phyloP scores from a whole-genome alignment of 2,888 invertebrate genomes.

The Drosophila quinaria region DNA sequence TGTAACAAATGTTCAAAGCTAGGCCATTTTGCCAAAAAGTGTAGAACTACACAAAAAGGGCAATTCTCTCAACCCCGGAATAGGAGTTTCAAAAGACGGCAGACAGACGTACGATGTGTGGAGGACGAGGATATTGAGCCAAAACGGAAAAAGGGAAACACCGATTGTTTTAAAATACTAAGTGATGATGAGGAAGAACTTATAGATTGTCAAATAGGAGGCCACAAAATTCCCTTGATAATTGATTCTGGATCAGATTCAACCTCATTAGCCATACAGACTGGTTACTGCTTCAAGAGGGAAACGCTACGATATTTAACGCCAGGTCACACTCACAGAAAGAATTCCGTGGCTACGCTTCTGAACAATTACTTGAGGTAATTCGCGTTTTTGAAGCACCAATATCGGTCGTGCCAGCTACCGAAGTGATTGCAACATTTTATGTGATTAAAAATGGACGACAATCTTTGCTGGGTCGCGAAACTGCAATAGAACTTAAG shows the following conservation, averaged over 20 bases:
- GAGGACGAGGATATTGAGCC: background rate
- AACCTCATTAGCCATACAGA: no score
- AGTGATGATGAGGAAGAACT: no score
- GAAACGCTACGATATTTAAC: no score
- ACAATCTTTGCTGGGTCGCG: slow-evolving; percentile 15
- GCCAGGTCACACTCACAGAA: no score
- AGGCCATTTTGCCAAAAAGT: background rate
- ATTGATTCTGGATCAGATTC: no score
- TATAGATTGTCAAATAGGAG: no score
- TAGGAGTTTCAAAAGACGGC: background rate
- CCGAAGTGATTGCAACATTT: slow-evolving; percentile 16
- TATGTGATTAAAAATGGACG: slow-evolving; percentile 17
- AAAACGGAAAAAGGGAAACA: no score
- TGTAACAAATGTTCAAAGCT: background rate
- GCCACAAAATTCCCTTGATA: no score
- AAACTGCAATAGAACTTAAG: slow-evolving; percentile 9
- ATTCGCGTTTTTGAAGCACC: slow-evolving; percentile 17
- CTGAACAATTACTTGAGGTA: background rate
- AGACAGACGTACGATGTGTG: background rate
- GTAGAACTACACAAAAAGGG: background rate
- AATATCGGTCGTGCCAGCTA: background rate
- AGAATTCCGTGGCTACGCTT: background rate
- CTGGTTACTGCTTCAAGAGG: no score
- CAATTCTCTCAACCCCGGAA: background rate
- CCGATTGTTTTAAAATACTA: no score